phyloP scores from a whole-genome alignment of 64 coral and sea anemone genomes.

The Anthopleura sola region DNA sequence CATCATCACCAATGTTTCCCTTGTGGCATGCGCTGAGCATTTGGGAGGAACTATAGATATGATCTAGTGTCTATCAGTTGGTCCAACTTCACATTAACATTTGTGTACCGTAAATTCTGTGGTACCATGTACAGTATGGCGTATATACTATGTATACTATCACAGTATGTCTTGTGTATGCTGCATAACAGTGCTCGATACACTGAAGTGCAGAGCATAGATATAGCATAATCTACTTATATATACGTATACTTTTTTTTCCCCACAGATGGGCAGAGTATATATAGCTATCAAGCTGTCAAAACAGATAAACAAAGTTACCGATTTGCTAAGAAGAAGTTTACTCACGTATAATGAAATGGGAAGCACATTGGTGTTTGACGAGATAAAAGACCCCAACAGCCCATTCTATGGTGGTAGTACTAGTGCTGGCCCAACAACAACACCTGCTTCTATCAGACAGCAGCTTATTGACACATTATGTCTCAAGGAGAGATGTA shows the following conservation, averaged over 20 bases:
- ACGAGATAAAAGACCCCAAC: not conserved
- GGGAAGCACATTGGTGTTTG: not conserved
- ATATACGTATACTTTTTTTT: conserved; percentile 10
- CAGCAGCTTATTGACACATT: conserved; percentile 8
- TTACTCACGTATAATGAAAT: not conserved
- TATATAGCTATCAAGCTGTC: conserved; percentile 54
- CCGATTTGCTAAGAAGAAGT: not conserved
- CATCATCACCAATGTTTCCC: too few species aligned
- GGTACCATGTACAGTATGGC: too few species aligned
- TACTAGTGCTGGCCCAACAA: too few species aligned
- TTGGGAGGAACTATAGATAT: too few species aligned
- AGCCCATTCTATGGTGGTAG: not conserved
- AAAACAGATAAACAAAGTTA: conserved; percentile 64
- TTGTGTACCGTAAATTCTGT: too few species aligned
- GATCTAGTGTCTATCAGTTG: too few species aligned
- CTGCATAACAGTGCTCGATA: too few species aligned
- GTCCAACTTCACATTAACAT: too few species aligned
- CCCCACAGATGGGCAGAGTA: conserved; percentile 57
- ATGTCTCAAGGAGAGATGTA: conserved; percentile 13
- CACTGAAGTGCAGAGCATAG: not conserved
- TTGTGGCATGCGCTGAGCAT: too few species aligned
- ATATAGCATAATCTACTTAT: not conserved
- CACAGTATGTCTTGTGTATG: not conserved
- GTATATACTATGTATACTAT: too few species aligned
- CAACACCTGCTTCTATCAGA: not conserved